phyloP scores from a whole-genome alignment of 2,113 vertebrate species.

The Mastomys natalensis region DNA sequence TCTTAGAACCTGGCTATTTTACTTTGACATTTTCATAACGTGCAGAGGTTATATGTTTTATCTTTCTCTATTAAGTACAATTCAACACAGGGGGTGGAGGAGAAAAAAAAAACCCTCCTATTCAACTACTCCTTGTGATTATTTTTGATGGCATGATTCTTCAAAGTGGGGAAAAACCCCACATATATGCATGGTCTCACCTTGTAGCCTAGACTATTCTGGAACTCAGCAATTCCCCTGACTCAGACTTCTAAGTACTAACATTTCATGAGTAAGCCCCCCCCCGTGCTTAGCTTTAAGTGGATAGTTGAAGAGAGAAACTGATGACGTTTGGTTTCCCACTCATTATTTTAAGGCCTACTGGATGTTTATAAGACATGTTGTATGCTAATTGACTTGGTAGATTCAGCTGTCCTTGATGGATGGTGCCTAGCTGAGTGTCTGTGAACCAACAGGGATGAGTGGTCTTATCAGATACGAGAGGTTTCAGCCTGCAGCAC shows the following conservation, averaged over 20 bases:
- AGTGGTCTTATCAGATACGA: neutral
- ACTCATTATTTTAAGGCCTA: neutral
- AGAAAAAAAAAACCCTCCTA: neutral
- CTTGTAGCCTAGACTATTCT: neutral
- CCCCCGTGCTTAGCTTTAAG: neutral
- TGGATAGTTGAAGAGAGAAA: neutral
- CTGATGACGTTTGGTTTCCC: neutral
- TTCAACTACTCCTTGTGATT: neutral
- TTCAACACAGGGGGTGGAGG: neutral
- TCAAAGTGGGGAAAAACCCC: neutral
- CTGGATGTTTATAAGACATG: neutral
- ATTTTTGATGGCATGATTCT: constrained; percentile 41
- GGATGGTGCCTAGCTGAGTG: neutral
- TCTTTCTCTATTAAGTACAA: neutral
- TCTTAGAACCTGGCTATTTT: neutral
- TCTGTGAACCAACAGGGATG: neutral
- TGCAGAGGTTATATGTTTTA: neutral
- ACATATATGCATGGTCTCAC: neutral
- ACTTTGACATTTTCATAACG: neutral
- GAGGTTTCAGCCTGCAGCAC: too few relatives aligned
- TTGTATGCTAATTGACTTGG: neutral
- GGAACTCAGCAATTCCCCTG: too few relatives aligned
- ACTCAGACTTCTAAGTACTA: too few relatives aligned
- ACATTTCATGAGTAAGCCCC: too few relatives aligned
- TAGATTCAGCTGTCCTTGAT: neutral